Evolutionary conservation across 2,888 invertebrate species (phyloP), one percentile per base, ranked within the genome.

Genomic region (Endomychus coccineus): DNA sequence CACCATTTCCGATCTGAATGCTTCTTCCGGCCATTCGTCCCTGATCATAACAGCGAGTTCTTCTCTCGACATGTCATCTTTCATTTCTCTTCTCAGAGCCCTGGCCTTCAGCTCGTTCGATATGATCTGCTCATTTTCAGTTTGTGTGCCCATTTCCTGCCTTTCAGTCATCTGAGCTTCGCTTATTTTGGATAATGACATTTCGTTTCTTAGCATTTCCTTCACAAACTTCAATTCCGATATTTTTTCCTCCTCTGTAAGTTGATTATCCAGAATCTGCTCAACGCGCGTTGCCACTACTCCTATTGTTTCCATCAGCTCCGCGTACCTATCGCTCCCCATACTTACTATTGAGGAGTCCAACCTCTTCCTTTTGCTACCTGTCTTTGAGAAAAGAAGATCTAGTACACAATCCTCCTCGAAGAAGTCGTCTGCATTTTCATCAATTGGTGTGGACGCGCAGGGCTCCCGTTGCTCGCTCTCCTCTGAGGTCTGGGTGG

Each of bases 271-370:
- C 13, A 27, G 27, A 13, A 27, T 13, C n/a, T 27, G 13, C 14
- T n/a, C 27, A 13, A 27, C 15, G n/a, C 27, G 14, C 12, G 13
- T 7, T 14, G 10, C 14, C 6, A 25, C 25, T 14, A 12, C 14
- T 13, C 7, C 13, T 4, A 13, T 2, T 14, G 27, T 15, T 27
- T 27, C 27, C 27, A 27, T 27, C 13, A 27, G 14, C 13, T 13
- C 15, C n/a, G 27, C 27, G 27, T 27, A 27, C 3, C 27, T 27
- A 9, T 27, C 27, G 7, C 27, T 27, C 14, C 15, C 27, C 27
- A 27, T 27, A 13, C 27, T 27, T 27, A 3, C n/a, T 6, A 13
- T 13, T n/a, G 14, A 13, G n/a, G 13, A 9, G 13, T 27, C 14
- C 13, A 2, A 14, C 15, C 27, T 27, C 27, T 27, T 27, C 14